Evolutionary conservation across 1,140 invertebrate genomes (phyloP).

Genomic region (Battus philenor): DNA sequence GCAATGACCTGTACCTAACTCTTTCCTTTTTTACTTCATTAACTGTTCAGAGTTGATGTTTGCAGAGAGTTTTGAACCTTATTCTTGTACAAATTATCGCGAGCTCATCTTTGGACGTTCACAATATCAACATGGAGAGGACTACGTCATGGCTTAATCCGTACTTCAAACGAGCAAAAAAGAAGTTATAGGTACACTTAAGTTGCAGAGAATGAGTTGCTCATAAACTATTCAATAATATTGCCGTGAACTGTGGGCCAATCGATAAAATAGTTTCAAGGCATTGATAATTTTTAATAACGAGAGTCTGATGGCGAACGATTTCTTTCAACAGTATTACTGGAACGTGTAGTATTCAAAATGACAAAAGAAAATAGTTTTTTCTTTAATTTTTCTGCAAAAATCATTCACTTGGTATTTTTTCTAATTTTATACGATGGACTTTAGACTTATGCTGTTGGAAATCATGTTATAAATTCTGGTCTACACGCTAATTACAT

Average conservation of each 20-base stretch:
- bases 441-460: no score
- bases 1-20: conserved; percentile 5
- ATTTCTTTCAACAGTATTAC: no score
- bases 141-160: conserved; percentile 13
- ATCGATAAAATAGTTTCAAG: no score
- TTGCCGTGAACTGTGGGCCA: neutral
- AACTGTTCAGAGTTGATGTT: conserved; percentile 6
- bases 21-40: conserved; percentile 12
- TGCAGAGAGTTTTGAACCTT: conserved; percentile 10
- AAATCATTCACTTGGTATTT: no score
- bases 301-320: no score
- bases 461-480: no score
- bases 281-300: no score
- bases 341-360: no score
- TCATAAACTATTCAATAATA: neutral
- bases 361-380: no score
- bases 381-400: no score
- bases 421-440: no score
- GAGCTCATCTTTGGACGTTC: conserved; percentile 3
- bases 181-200: conserved; percentile 2
- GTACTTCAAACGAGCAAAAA: conserved; percentile 7
- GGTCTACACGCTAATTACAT: no score
- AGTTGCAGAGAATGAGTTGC: neutral
- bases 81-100: conserved; percentile 4
- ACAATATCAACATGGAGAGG: conserved; percentile 8